phyloP scores from a whole-genome alignment of 2,888 invertebrate species.

The Octonoba sinensis region DNA sequence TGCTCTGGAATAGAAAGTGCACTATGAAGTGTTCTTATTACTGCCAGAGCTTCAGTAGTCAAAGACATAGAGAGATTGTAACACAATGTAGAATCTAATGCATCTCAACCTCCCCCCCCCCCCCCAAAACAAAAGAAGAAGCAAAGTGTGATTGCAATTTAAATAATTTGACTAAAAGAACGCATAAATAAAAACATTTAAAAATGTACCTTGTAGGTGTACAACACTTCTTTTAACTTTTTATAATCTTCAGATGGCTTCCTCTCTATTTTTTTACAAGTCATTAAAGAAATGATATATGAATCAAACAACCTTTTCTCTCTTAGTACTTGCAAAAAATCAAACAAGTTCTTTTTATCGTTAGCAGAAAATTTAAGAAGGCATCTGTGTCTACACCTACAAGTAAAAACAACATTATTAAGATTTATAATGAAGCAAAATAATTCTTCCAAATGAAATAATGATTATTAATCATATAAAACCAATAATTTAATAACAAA shows the following conservation, averaged over 20 bases:
- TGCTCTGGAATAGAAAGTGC: no score
- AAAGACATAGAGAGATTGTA: no score
- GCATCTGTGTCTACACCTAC: conserved; percentile 39
- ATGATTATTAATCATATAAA: no score
- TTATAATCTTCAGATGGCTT: conserved; percentile 16
- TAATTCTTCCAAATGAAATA: no score
- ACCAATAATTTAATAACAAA: no score
- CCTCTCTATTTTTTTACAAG: conserved; percentile 26
- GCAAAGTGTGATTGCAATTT: background rate
- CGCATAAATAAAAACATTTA: background rate
- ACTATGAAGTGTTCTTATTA: no score
- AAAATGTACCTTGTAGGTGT: conserved; percentile 27
- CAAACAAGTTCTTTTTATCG: background rate
- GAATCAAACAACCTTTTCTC: conserved; percentile 19
- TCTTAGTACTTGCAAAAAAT: conserved; percentile 1
- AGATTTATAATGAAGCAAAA: no score
- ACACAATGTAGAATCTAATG: no score
- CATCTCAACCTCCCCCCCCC: no score
- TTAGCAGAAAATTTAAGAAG: conserved; percentile 17
- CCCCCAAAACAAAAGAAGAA: no score
- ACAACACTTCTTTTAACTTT: conserved; percentile 25
- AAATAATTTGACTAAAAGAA: background rate
- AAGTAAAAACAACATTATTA: conserved; percentile 9
- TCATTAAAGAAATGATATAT: conserved; percentile 32
- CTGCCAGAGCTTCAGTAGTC: no score